Base-by-base conservation (phyloP, 2,113 vertebrate species). In the Zapornia atra region DNA sequence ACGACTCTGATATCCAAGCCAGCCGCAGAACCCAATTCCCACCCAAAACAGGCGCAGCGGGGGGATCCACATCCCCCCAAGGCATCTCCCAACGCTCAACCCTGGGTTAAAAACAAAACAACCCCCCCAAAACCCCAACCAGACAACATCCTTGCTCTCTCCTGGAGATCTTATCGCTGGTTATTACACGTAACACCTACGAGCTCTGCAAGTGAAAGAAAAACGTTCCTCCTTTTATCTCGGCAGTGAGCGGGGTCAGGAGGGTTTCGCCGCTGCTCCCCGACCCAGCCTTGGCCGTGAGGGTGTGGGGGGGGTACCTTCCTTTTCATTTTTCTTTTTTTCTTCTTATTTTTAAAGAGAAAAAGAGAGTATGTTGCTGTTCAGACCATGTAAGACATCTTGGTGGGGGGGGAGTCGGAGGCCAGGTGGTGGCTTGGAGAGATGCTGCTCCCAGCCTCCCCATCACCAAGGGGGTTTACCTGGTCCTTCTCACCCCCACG, bases 181-280 rank as follows among this genome's bases (percentile, higher is more conserved):
- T 88, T 92, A 95, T 97, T 95, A 96, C 88, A 93, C 82, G 63
- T 29, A 92, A 94, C 95, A 96, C 88, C 95, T 85, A 95, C 53
- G 75, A 93, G 92, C 56, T 68, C 82, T 56, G 42, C 82, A 92
- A 96, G 93, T 85, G 82, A 95, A 93, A 97, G 88, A 15, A 76
- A 92, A 92, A 68, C 9, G 70, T 57, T 97, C 75, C 71, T 85
- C 84, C 94, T 48, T 82, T 75, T 66, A 63, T 51, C 95, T 96
- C 94, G 38, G 11, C 90, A 54, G 15, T 0, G 9, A 64, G 82
- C 66, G 12, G 68, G 36, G 1, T 54, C 18, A 21, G 31, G 40
- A n/a, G 57, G 48, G 7, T n/a, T 69, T 25, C 0, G 0, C 72
- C 50, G 77, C 93, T 70, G 79, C 53, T 60, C 76, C 89, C 70